These are phyloP conservation scores for Coracopsis vasa DNA, from an alignment of 2,113 vertebrate species.

Conservation along the genomic window DNA sequence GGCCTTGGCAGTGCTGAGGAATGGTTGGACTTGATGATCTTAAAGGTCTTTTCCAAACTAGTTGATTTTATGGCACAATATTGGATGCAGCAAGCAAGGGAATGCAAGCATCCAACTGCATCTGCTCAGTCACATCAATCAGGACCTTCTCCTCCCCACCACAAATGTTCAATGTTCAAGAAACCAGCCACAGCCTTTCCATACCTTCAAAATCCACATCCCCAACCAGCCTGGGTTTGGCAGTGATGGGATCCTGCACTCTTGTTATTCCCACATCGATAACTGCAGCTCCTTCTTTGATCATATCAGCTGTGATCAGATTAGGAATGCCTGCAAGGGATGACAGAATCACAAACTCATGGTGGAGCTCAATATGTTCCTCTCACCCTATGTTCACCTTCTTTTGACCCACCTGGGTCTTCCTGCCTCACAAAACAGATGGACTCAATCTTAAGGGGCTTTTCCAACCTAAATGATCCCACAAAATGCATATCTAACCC, in stretches of 20 bases:
- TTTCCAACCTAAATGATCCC: not conserved
- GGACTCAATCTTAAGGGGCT: not conserved
- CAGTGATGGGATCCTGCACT: constrained; percentile 87
- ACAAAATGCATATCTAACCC: not conserved
- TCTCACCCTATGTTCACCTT: rapidly evolving
- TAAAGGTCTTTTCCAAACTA: not conserved
- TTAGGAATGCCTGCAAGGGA: constrained; percentile 88
- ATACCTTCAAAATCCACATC: constrained; percentile 98
- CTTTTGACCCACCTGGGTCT: not conserved
- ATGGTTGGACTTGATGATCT: not conserved
- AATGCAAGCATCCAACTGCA: rapidly evolving
- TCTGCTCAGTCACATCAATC: rapidly evolving
- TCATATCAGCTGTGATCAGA: constrained; percentile 96
- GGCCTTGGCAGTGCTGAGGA: not conserved
- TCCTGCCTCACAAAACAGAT: not conserved
- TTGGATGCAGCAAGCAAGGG: not conserved
- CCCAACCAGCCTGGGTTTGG: constrained; percentile 86
- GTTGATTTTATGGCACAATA: not conserved
- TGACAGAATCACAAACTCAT: rapidly evolving
- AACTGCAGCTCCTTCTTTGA: constrained; percentile 92
- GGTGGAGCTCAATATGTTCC: rapidly evolving
- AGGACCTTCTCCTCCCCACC: not conserved
- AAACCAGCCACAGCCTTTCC: not conserved
- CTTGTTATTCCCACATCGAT: constrained; percentile 96
- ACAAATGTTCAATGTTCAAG: rapidly evolving